Conservation (phyloP, 2,113 vertebrate species). For the Sinocyclocheilus anophthalmus region DNA sequence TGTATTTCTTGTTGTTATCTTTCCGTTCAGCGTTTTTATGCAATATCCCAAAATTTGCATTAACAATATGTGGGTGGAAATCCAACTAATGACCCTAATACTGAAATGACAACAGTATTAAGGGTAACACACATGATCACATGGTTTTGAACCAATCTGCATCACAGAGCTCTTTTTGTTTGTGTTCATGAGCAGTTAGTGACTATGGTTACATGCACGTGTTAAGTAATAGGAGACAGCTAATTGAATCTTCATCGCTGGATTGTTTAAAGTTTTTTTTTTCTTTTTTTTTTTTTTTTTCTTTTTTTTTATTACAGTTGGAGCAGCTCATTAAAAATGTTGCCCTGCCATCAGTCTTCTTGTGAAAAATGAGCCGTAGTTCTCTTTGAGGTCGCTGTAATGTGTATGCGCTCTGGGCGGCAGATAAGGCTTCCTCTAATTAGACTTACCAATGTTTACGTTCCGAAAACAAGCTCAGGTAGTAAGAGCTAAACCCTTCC, state of each 20-base stretch:
- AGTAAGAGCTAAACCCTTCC: slow-evolving; percentile 26
- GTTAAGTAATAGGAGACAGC: slow-evolving; percentile 65
- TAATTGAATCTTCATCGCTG: slow-evolving; percentile 59
- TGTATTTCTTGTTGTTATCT: neutral
- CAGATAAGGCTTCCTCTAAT: slow-evolving; percentile 47
- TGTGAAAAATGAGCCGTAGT: neutral
- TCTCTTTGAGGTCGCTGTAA: slow-evolving; percentile 39
- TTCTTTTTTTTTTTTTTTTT: too few relatives aligned
- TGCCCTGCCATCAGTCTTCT: slow-evolving; percentile 10
- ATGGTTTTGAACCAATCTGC: slow-evolving; percentile 7
- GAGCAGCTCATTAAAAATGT: slow-evolving; percentile 57
- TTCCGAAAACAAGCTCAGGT: slow-evolving; percentile 35
- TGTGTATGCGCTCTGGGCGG: slow-evolving; percentile 21
- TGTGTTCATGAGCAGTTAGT: slow-evolving; percentile 54
- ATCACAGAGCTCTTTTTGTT: slow-evolving; percentile 38
- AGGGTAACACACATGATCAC: neutral
- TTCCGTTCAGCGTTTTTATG: neutral
- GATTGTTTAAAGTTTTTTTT: too few relatives aligned
- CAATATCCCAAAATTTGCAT: neutral
- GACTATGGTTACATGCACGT: slow-evolving; percentile 60
- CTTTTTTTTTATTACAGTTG: slow-evolving; percentile 54
- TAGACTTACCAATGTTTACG: slow-evolving; percentile 53
- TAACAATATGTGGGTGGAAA: neutral
- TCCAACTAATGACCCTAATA: neutral
- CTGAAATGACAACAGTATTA: neutral